Conservation (phyloP, 2,113 vertebrate genomes). For the Ailuropoda melanoleuca region DNA sequence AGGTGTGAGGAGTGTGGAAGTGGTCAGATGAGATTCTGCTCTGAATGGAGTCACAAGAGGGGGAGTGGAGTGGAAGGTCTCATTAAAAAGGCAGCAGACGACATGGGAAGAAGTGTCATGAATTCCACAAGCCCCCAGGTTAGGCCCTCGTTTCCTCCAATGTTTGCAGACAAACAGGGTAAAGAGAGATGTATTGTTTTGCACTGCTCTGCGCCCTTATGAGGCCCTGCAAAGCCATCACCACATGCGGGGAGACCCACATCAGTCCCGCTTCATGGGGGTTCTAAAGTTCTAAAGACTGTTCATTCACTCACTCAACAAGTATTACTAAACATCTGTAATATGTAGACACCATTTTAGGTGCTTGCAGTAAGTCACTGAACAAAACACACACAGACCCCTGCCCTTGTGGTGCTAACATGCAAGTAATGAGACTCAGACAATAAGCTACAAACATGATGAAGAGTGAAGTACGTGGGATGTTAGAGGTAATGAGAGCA, state of each 20-base stretch:
- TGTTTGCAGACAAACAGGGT: rapidly evolving
- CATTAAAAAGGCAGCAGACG: background rate
- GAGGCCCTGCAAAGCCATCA: background rate
- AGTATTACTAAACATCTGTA: background rate
- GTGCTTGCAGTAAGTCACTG: background rate
- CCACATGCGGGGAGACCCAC: background rate
- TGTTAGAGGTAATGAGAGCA: background rate
- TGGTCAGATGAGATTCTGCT: background rate
- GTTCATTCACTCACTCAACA: background rate
- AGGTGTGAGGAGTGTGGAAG: background rate
- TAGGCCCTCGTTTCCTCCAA: background rate
- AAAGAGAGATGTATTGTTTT: background rate
- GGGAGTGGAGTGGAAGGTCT: background rate
- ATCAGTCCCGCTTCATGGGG: background rate
- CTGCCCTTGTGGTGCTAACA: no score
- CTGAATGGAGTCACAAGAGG: background rate
- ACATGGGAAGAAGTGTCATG: background rate
- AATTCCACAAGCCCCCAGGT: background rate
- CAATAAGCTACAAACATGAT: background rate
- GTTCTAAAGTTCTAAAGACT: background rate
- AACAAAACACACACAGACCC: background rate
- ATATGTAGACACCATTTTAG: background rate
- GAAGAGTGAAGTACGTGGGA: background rate
- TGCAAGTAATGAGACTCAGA: background rate
- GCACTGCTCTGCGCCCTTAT: background rate